phyloP scores from a whole-genome alignment of 2,113 vertebrate species.

The Pampusana beccarii region DNA sequence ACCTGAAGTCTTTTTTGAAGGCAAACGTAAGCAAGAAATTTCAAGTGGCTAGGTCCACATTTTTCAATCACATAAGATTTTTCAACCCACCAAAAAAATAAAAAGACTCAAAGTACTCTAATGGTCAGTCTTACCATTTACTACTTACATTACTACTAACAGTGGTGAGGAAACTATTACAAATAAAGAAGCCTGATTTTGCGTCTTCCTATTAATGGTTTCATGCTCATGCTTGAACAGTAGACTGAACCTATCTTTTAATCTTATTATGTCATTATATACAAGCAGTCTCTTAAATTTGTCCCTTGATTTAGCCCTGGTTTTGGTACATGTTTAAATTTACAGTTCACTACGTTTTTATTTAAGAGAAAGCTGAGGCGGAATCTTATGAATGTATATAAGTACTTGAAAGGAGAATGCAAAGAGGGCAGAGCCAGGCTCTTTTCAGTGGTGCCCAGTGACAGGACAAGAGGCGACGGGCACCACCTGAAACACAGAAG shows the following conservation, averaged over 20 bases:
- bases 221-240: not conserved
- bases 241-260: not conserved
- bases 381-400: not conserved
- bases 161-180: not conserved
- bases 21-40: not conserved
- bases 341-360: not conserved
- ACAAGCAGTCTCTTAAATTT: not conserved
- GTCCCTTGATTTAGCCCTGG: not conserved
- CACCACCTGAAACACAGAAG: not conserved
- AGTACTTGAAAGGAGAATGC: not conserved
- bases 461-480: not conserved
- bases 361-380: not conserved
- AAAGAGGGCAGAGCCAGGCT: not conserved
- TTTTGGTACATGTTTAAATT: not conserved
- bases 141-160: not conserved
- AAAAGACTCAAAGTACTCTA: not conserved
- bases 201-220: not conserved
- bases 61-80: not conserved
- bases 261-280: not conserved
- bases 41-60: not conserved
- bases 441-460: not conserved
- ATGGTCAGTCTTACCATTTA: not conserved
- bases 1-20: not conserved
- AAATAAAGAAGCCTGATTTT: not conserved
- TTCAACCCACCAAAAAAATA: not conserved